Base-by-base conservation (phyloP, 1,140 invertebrate species). In the Spodoptera litura region DNA sequence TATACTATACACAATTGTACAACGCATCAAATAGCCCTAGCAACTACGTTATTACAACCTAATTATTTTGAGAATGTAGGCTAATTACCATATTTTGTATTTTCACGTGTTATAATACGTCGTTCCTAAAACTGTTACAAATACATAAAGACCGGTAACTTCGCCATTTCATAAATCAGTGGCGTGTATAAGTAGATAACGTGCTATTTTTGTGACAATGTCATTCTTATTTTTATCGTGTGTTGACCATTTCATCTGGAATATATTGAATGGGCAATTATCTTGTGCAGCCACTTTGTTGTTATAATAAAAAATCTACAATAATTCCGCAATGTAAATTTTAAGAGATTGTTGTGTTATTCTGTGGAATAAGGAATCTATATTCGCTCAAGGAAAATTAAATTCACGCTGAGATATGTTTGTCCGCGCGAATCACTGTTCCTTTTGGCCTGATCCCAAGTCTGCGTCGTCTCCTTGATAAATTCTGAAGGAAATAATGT, bases 401-500 rank as follows among this genome's bases (percentile, higher is more conserved):
- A 68, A 78, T 84, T 64, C 56, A 38, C 78, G 70, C 20, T 72
- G 35, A 80, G 70, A 35, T 79, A 55, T 70, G 49, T 78, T 70
- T 78, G 35, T 76, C 71, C 31, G 53, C 64, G 25, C 66, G 53
- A 68, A 58, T 51, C 81, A 81, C 74, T 81, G 76, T 85, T 84
- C 81, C 80, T 83, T 83, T 91, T 91, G 91, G 89, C 89, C 74
- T 10, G 13, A 64, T 49, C 80, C 90, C 87, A 91, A 93, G 83
- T 86, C 82, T 84, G 64, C 61, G 70, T 51, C 80, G 71, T 89
- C 81, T 87, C 84, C 79, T 88, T 83, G 84, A 87, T 85, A 85
- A 87, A 86, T 82, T 82, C 81, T 78, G 27, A 75, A 81, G 76
- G 78, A 84, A 86, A 87, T 83, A 84, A 81, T 85, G 31, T 51